A percentile compares a stretch with the other conserved stretches of the same genome.
These are phyloP conservation scores for Vollenhovia emeryi DNA, from an alignment of 1,140 invertebrate species.

Conservation along the genomic window DNA sequence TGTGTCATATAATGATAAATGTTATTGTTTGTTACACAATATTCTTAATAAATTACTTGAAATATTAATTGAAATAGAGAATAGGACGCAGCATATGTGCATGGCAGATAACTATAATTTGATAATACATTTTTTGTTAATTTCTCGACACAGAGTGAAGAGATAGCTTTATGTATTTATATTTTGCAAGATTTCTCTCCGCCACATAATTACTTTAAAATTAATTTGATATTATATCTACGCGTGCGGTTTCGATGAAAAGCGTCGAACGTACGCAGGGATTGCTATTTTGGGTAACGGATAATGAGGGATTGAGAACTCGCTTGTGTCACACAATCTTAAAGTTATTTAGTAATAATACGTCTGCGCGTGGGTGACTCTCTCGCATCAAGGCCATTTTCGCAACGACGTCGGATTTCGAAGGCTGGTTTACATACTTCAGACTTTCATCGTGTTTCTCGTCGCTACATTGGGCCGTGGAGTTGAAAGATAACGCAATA, in stretches of 20 bases:
- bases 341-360: constrained; percentile 23
- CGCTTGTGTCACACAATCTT: background rate
- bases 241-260: background rate
- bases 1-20: background rate
- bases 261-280: background rate
- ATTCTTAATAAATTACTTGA: background rate
- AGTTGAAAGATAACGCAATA: background rate
- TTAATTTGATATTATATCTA: background rate
- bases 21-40: background rate
- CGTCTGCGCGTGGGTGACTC: constrained; percentile 37
- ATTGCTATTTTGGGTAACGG: constrained; percentile 7
- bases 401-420: constrained; percentile 31
- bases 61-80: background rate
- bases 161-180: background rate
- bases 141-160: background rate
- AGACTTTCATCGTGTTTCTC: constrained; percentile 45
- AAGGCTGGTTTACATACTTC: constrained; percentile 45
- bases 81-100: background rate
- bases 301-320: background rate
- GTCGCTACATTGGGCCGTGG: background rate
- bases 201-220: background rate
- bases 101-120: background rate
- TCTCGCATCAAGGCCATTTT: constrained; percentile 52
- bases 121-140: background rate
- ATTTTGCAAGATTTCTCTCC: background rate